A percentile compares a stretch with the other conserved stretches of the same genome.
Conservation (phyloP, 2,113 vertebrate species). For the Cairina moschata region DNA sequence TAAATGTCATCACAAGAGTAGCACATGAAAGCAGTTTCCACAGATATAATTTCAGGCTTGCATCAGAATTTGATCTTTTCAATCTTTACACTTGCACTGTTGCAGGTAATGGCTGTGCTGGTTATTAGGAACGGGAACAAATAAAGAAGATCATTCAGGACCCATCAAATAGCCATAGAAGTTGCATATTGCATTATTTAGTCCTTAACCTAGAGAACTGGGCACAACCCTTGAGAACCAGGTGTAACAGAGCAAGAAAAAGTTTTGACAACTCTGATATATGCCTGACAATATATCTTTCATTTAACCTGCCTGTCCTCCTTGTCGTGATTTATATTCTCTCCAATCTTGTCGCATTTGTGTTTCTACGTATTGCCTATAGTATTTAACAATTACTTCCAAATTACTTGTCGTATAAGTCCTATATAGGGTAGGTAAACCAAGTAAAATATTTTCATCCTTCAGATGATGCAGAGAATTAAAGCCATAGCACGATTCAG, state of each 20-base stretch:
- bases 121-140: background rate
- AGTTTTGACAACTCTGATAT: background rate
- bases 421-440: background rate
- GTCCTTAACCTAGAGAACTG: background rate
- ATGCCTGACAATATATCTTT: background rate
- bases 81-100: constrained; percentile 36
- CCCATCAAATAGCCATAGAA: background rate
- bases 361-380: background rate
- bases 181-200: background rate
- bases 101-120: constrained; percentile 24
- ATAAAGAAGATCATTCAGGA: background rate
- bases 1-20: constrained; percentile 58
- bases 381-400: background rate
- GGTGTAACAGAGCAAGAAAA: background rate
- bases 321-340: background rate
- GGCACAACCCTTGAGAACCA: background rate
- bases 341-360: background rate
- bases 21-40: constrained; percentile 56
- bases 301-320: background rate
- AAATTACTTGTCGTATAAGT: background rate
- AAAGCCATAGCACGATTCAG: background rate
- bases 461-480: background rate
- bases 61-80: constrained; percentile 20
- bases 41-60: constrained; percentile 50
- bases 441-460: background rate